Percentiles rank a stretch among this genome's conserved stretches.
phyloP scores from a whole-genome alignment of 2,888 invertebrate genomes.

The Flabesymbios commensalis region DNA sequence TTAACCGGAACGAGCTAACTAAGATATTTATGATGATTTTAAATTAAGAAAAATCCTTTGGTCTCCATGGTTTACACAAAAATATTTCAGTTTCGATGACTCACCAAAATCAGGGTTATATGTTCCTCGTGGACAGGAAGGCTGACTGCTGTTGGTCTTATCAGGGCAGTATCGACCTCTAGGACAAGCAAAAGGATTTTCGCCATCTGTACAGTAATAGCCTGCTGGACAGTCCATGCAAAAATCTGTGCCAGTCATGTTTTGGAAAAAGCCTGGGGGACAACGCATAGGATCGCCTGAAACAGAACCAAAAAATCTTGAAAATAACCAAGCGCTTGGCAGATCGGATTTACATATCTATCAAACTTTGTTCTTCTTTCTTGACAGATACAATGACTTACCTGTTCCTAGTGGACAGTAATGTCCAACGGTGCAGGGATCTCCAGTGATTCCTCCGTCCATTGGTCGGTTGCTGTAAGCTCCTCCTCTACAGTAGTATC shows the following conservation, averaged over 20 bases:
- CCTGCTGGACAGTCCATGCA: conserved; percentile 56
- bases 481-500: conserved; percentile 51
- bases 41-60: too few species aligned
- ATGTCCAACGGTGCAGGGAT: conserved; percentile 48
- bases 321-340: background rate
- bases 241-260: conserved; percentile 47
- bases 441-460: conserved; percentile 57
- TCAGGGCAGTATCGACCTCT: conserved; percentile 56
- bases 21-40: too few species aligned
- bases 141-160: conserved; percentile 49
- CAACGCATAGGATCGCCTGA: conserved; percentile 47
- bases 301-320: conserved; percentile 8
- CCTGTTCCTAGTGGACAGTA: conserved; percentile 55
- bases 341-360: background rate
- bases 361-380: too few species aligned
- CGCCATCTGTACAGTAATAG: conserved; percentile 53
- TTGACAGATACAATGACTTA: conserved; percentile 16
- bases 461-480: conserved; percentile 49
- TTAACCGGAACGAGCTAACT: too few species aligned
- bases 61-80: too few species aligned
- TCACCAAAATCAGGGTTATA: conserved; percentile 49
- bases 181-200: conserved; percentile 43
- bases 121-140: conserved; percentile 52
- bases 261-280: conserved; percentile 54
- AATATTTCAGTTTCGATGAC: background rate